Evolutionary conservation across 1,140 invertebrate species (phyloP), one percentile per base, ranked within the genome.

Genomic region (Asobara japonica): DNA sequence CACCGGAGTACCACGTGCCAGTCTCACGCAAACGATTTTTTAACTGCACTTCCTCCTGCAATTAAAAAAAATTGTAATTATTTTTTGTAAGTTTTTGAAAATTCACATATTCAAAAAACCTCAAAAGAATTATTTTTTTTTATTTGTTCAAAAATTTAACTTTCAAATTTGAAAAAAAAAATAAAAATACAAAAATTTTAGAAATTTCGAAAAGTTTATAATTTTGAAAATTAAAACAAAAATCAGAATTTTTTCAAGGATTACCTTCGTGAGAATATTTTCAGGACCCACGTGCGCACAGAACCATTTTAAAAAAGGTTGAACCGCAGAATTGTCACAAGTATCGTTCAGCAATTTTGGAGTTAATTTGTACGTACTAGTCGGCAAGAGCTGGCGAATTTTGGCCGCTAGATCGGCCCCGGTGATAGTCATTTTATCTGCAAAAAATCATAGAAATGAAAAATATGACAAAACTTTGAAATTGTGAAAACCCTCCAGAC

Each of bases 231-330:
- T n/a, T 18, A 69, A 1, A 18, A 71, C 71, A 41, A 27, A 70
- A 51, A 30, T 65, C 0, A 65, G 60, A 25, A 56, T 60, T 13
- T 56, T 48, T 41, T 36, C 11, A 36, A 36, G 11, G 11, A 84
- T 82, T 25, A 82, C 80, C 13, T 79, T 75, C 25, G 80, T 72
- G 0, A 86, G 67, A 68, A 84, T 33, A 75, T 87, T 87, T 7
- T 80, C 67, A 18, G 27, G 16, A 22, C 60, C 81, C 6, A 87
- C 74, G 73, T 85, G 81, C 5, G 76, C 38, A 41, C 74, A 77
- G 66, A 87, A 86, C 86, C 86, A 87, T 29, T 83, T 75, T 27
- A 87, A 74, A 75, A 87, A 87, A 8, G 79, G 80, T 74, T 82
- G 79, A 1, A 78, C 61, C 7, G 22, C 51, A 16, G 77, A 67